A percentile compares a stretch with the other conserved stretches of the same genome.
Evolutionary conservation across 2,888 invertebrate genomes (phyloP).

Genomic region (Hypomecis atomaria): DNA sequence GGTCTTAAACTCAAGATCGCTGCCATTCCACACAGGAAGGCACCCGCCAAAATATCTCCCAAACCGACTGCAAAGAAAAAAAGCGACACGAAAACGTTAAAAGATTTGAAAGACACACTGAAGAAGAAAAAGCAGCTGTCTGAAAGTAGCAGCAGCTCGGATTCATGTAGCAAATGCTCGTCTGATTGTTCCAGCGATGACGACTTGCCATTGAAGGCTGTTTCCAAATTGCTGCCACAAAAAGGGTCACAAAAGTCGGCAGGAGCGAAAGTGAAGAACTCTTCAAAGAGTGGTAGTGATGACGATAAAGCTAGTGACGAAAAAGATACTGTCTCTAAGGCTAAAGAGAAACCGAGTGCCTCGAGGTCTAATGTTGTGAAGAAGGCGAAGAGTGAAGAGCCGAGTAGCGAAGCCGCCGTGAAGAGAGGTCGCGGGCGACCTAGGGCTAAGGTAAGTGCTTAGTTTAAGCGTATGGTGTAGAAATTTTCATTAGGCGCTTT

Average conservation of each 20-base stretch:
- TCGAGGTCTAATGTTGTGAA: constrained; percentile 64
- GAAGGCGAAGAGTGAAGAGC: constrained; percentile 72
- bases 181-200: constrained; percentile 78
- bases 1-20: constrained; percentile 86
- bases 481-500: too few relatives aligned
- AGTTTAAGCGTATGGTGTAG: background rate
- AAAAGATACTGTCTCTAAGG: constrained; percentile 62
- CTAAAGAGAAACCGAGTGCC: constrained; percentile 69
- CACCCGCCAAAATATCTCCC: constrained; percentile 65
- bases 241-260: constrained; percentile 63
- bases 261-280: constrained; percentile 53
- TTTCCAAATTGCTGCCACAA: constrained; percentile 67
- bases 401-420: constrained; percentile 52
- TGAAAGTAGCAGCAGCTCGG: constrained; percentile 78
- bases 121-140: constrained; percentile 67
- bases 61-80: constrained; percentile 73
- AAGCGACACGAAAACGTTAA: constrained; percentile 55
- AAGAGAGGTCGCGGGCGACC: constrained; percentile 73
- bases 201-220: constrained; percentile 74
- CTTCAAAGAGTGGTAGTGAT: constrained; percentile 67
- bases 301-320: constrained; percentile 62
- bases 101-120: constrained; percentile 51
- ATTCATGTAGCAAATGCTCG: constrained; percentile 80
- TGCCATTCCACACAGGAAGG: constrained; percentile 82
- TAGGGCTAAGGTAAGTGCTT: constrained; percentile 71